These are phyloP conservation scores for Margarornis squamiger DNA, from an alignment of 2,797 vertebrate species.

Conservation along the genomic window DNA sequence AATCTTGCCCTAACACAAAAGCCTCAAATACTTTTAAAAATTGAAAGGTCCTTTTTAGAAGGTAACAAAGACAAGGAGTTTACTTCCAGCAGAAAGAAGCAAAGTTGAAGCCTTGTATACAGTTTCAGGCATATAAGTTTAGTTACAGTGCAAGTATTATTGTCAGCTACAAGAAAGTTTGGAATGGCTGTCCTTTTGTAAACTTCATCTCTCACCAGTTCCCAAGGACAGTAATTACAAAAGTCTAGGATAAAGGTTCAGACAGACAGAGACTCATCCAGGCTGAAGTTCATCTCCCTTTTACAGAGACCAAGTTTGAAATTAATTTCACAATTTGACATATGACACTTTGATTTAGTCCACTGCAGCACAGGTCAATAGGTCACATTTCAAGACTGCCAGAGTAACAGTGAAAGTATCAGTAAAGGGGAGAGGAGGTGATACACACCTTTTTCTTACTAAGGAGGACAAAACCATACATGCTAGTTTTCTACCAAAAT, in stretches of 20 bases:
- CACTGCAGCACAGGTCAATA: neutral
- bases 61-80: neutral
- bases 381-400: neutral
- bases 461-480: neutral
- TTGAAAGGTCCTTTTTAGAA: neutral
- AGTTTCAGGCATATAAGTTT: neutral
- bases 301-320: neutral
- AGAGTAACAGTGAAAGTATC: neutral
- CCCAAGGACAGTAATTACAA: neutral
- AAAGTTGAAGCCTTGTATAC: neutral
- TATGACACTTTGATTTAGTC: neutral
- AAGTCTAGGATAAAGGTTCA: neutral
- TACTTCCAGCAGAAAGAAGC: neutral
- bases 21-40: neutral
- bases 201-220: neutral
- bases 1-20: neutral
- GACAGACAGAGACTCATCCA: neutral
- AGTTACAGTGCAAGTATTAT: neutral
- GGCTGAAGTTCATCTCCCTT: neutral
- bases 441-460: neutral
- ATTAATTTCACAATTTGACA: neutral
- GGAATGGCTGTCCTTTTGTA: fast-evolving
- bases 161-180: neutral
- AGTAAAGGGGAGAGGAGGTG: neutral
- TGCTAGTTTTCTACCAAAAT: neutral